phyloP scores from a whole-genome alignment of 2,797 vertebrate genomes.

The Hafferia zeledoni region DNA sequence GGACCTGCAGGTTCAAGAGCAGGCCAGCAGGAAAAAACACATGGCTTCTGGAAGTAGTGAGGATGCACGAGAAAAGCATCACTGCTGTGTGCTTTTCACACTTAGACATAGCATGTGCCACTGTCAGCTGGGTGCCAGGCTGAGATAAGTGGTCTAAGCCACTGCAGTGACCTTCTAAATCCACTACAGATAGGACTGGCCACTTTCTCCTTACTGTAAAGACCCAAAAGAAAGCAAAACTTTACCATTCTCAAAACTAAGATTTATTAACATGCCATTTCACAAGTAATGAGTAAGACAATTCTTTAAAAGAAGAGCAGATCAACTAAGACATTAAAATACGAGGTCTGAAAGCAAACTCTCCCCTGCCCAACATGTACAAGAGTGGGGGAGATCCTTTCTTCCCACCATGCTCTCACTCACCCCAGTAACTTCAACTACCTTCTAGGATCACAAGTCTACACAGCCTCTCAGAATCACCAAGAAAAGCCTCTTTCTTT shows the following conservation, averaged over 20 bases:
- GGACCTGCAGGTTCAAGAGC: neutral
- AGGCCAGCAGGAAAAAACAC: neutral
- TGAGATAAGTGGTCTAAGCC: accelerated
- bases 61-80: neutral
- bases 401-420: neutral
- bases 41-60: neutral
- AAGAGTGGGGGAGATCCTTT: neutral
- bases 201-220: neutral
- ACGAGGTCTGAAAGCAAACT: neutral
- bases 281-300: neutral
- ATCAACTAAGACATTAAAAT: neutral
- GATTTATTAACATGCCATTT: neutral
- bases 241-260: neutral
- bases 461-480: neutral
- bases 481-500: neutral
- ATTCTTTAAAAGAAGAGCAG: neutral
- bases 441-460: neutral
- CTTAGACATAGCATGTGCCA: neutral
- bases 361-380: neutral
- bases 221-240: neutral
- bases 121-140: neutral
- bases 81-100: neutral
- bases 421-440: neutral
- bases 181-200: neutral
- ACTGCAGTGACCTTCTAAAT: neutral